Base-by-base conservation (phyloP, 2,113 vertebrate genomes). In the Campylomormyrus tamandua region DNA sequence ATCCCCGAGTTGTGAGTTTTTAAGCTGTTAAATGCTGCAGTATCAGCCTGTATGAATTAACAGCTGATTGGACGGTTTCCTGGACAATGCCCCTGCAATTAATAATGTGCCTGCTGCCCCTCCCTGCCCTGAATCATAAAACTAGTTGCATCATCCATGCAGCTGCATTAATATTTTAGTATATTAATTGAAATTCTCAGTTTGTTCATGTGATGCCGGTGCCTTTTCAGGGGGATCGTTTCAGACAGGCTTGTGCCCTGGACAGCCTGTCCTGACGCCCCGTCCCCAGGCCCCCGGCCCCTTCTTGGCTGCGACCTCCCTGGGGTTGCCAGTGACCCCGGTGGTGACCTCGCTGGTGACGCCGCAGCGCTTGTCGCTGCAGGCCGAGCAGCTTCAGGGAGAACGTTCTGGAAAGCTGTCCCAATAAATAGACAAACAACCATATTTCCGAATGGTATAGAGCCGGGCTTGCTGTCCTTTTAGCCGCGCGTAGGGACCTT, bases 41-140 rank as follows among this genome's bases (percentile, higher is more conserved):
- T 62, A 62, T 45, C 86, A 53, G 86, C 52, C 27, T 56, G 31
- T 15, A 27, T 89, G 74, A 56, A 89, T 83, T 42, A 31, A 85
- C 35, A 62, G 50, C 42, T 15, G 42, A n/a, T 42, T 45, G 62
- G 45, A n/a, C 42, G 1, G 42, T 31, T 62, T 66, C 83, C 66
- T 74, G 50, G 39, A 58, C 62, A 90, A 87, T 66, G 45, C 89
- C 42, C 56, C 46, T 66, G 56, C n/a, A 35, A 35, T 90, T 87
- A 70, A 45, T 42, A 90, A 52, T 49, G 83, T n/a, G 27, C 48
- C 89, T 31, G 9, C 77, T 85, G 50, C 35, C 42, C 80, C 8
- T 42, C 89, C 42, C 74, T 17, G 5, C 13, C 31, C 35, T 19
- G 31, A 80, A 80, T 17, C 74, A 39, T 31, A 80, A 80, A 80